These are phyloP conservation scores for Mythimna loreyi DNA, from an alignment of 2,888 invertebrate genomes.

Conservation along the genomic window DNA sequence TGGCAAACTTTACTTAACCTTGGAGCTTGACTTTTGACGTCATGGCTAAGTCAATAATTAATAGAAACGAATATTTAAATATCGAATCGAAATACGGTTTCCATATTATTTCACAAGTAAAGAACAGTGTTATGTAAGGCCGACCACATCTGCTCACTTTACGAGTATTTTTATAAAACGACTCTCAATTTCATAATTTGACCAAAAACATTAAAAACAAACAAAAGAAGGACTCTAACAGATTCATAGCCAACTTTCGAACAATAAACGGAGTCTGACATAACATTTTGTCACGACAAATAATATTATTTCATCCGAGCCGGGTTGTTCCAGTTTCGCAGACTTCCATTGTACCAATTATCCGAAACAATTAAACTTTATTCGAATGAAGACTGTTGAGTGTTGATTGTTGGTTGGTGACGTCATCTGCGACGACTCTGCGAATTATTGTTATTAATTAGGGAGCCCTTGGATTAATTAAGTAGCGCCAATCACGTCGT, in stretches of 20 bases:
- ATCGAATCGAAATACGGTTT: not conserved
- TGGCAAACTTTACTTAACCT: too few species aligned
- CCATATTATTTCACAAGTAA: too few species aligned
- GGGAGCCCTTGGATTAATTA: slow-evolving; percentile 88
- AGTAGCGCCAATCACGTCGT: slow-evolving; percentile 89
- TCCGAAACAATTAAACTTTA: slow-evolving; percentile 76
- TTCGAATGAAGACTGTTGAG: slow-evolving; percentile 73
- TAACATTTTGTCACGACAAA: slow-evolving; percentile 56
- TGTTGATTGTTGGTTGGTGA: slow-evolving; percentile 68
- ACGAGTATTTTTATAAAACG: not conserved
- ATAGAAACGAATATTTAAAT: too few species aligned
- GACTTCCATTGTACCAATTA: slow-evolving; percentile 69
- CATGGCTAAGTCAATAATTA: too few species aligned
- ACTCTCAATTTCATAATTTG: not conserved
- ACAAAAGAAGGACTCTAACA: slow-evolving; percentile 32
- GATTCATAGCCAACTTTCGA: slow-evolving; percentile 30
- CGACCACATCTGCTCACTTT: not conserved
- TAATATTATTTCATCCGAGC: slow-evolving; percentile 58
- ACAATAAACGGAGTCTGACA: slow-evolving; percentile 53
- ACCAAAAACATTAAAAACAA: slow-evolving; percentile 13
- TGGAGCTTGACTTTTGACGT: too few species aligned
- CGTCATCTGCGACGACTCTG: slow-evolving; percentile 85
- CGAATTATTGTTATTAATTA: slow-evolving; percentile 90
- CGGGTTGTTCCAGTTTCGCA: slow-evolving; percentile 62
- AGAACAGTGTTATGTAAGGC: not conserved